Percentiles rank a stretch among this genome's conserved stretches.
These are phyloP conservation scores for Phytoseiulus persimilis DNA, from an alignment of 2,888 invertebrate genomes.

Conservation along the genomic window DNA sequence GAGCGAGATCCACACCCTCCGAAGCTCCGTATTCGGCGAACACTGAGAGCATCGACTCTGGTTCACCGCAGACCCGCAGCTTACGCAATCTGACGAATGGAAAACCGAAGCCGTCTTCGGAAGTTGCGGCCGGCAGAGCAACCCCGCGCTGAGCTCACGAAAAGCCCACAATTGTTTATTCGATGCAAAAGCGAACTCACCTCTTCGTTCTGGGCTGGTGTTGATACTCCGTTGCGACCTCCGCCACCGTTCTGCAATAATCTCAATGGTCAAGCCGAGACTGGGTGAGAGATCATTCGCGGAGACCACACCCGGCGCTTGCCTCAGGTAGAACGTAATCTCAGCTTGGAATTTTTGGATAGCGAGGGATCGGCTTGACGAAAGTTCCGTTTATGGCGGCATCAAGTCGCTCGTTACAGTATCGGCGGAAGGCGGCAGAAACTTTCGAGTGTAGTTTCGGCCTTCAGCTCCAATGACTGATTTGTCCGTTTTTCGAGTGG, in stretches of 20 bases:
- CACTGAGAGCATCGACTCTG: too few relatives aligned
- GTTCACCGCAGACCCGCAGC: too few relatives aligned
- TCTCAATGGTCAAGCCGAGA: background rate
- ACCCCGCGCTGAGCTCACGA: too few relatives aligned
- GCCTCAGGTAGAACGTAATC: background rate
- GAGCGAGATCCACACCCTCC: too few relatives aligned
- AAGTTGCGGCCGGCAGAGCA: too few relatives aligned
- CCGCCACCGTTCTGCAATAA: background rate
- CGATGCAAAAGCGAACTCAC: background rate
- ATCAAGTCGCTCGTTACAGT: background rate
- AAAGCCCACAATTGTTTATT: background rate
- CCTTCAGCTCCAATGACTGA: too few relatives aligned
- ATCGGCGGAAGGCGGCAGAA: background rate
- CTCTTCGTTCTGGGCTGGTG: background rate
- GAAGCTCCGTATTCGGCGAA: too few relatives aligned
- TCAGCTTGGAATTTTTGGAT: background rate
- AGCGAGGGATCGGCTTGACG: background rate
- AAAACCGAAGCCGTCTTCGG: too few relatives aligned
- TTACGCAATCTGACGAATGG: too few relatives aligned
- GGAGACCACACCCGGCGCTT: background rate
- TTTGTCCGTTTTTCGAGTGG: background rate
- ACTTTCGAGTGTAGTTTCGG: background rate
- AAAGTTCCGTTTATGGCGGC: background rate
- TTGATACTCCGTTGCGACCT: conserved; percentile 5
- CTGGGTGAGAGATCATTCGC: background rate